These are phyloP conservation scores for Lucilia sericata DNA, from an alignment of 1,140 invertebrate species.

Conservation along the genomic window DNA sequence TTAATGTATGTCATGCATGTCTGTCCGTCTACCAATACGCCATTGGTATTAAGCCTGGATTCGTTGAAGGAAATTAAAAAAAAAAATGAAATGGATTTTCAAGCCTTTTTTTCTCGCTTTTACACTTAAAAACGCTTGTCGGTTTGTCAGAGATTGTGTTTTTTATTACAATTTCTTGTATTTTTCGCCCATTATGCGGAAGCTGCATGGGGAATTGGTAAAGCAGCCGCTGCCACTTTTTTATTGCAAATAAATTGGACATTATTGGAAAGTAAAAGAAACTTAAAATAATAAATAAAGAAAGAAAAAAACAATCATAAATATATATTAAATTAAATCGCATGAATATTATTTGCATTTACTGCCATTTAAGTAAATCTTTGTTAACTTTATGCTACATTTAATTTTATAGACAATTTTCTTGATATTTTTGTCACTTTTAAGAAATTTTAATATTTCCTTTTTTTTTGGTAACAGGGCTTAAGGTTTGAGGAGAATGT, in stretches of 20 bases:
- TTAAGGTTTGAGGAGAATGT: not conserved
- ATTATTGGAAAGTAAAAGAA: constrained; percentile 23
- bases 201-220: constrained; percentile 12
- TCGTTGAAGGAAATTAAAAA: not conserved
- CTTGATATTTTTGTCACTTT: not conserved
- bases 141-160: constrained; percentile 5
- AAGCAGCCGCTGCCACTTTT: not conserved
- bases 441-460: not conserved
- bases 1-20: not conserved
- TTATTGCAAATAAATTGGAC: constrained; percentile 26
- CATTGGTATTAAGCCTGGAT: not conserved
- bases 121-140: constrained; percentile 16
- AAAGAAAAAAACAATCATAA: not conserved
- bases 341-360: not conserved
- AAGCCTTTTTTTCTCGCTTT: constrained; percentile 4
- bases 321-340: not conserved
- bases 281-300: not conserved
- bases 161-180: not conserved
- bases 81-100: not conserved
- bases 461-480: not conserved
- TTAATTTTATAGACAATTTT: not conserved
- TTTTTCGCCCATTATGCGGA: constrained; percentile 8
- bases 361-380: not conserved
- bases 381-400: constrained; percentile 20
- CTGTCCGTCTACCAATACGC: not conserved